Evolutionary conservation across 2,888 invertebrate species (phyloP).

Genomic region (Herminia tarsipennalis): DNA sequence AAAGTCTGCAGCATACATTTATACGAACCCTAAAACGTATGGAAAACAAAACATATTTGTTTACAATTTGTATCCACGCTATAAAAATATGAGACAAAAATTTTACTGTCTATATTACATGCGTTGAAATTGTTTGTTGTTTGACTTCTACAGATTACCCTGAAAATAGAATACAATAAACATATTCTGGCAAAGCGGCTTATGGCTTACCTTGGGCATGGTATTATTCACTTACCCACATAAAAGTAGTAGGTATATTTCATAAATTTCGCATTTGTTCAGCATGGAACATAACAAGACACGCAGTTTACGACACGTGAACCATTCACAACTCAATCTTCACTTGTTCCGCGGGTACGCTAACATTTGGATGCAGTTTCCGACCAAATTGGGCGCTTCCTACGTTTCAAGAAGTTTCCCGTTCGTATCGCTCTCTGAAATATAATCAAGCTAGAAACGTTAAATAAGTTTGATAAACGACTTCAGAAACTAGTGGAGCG

Average conservation of each 20-base stretch:
- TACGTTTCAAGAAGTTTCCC: conserved; percentile 60
- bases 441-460: conserved; percentile 58
- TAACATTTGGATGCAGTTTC: conserved; percentile 81
- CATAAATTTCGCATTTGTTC: conserved; percentile 64
- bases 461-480: conserved; percentile 48
- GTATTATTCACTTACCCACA: conserved; percentile 44
- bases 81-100: conserved; percentile 1
- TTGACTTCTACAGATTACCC: conserved; percentile 16
- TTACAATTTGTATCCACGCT: not conserved
- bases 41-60: not conserved
- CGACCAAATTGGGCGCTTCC: conserved; percentile 75
- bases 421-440: conserved; percentile 45
- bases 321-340: conserved; percentile 78
- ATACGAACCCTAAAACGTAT: not conserved
- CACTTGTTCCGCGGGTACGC: conserved; percentile 76
- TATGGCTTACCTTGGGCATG: conserved; percentile 25
- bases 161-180: conserved; percentile 35
- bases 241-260: conserved; percentile 50
- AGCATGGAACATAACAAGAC: conserved; percentile 66
- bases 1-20: not conserved
- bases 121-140: not conserved
- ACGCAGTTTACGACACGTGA: conserved; percentile 71
- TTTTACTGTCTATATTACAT: conserved; percentile 1
- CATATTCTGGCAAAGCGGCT: conserved; percentile 26
- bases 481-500: conserved; percentile 45